Percentiles rank a stretch among this genome's conserved stretches.
phyloP scores from a whole-genome alignment of 2,113 vertebrate genomes.

The Myiopsitta monachus region DNA sequence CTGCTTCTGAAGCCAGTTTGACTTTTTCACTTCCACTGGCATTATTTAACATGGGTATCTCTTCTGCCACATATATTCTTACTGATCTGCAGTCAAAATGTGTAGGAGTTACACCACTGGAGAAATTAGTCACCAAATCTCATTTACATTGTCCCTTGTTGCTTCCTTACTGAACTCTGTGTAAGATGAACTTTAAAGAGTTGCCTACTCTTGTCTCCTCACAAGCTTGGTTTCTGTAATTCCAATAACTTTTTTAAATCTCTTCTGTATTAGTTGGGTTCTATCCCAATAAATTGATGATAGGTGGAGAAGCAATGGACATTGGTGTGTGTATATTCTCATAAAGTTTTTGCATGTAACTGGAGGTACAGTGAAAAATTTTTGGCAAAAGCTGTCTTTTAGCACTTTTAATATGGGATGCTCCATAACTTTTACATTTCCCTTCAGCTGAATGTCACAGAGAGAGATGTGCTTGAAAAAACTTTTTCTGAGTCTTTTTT shows the following conservation, averaged over 20 bases:
- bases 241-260: background rate
- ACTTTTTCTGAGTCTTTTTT: background rate
- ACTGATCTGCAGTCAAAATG: slow-evolving; percentile 10
- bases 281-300: background rate
- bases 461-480: background rate
- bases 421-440: background rate
- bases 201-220: slow-evolving; percentile 11
- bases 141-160: slow-evolving; percentile 44
- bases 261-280: background rate
- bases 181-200: slow-evolving; percentile 15
- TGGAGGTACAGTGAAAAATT: background rate
- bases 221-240: background rate
- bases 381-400: background rate
- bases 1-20: background rate
- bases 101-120: slow-evolving; percentile 48
- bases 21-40: background rate
- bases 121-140: slow-evolving; percentile 43
- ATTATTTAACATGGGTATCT: background rate
- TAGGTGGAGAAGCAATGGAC: background rate
- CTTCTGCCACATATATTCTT: background rate
- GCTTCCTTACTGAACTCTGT: background rate
- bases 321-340: background rate
- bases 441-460: background rate
- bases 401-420: background rate
- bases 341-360: background rate